These are phyloP conservation scores for Ectropis grisescens DNA, from an alignment of 1,140 invertebrate genomes.

Conservation along the genomic window DNA sequence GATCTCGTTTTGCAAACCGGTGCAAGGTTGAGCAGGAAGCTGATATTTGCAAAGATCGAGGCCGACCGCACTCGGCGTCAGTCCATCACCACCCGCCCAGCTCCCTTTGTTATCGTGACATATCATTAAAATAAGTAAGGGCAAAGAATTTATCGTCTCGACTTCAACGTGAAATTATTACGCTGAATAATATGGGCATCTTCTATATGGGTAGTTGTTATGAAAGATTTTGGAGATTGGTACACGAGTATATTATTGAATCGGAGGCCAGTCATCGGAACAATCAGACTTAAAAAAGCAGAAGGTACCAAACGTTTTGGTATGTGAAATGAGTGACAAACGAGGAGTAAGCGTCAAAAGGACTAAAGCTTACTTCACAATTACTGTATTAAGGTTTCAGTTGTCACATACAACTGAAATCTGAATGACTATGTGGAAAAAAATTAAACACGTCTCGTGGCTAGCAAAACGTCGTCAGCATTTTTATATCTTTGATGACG, in stretches of 20 bases:
- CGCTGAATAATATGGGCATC: background rate
- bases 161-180: background rate
- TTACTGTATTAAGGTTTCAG: no score
- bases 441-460: no score
- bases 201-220: background rate
- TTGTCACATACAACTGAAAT: no score
- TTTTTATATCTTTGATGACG: no score
- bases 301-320: background rate
- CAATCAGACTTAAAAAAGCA: background rate
- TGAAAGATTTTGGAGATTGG: background rate
- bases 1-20: constrained; percentile 54
- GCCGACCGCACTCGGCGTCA: constrained; percentile 33
- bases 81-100: constrained; percentile 36
- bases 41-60: constrained; percentile 52
- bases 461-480: no score
- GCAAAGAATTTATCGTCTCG: background rate
- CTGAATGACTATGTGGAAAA: no score
- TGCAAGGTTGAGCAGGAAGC: constrained; percentile 50
- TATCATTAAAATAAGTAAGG: background rate
- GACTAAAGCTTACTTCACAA: no score
- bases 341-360: no score
- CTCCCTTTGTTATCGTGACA: background rate
- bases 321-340: no score
- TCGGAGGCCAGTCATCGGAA: background rate
- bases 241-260: background rate